Base-by-base conservation (phyloP, 2,113 vertebrate genomes). In the Mus spicilegus region DNA sequence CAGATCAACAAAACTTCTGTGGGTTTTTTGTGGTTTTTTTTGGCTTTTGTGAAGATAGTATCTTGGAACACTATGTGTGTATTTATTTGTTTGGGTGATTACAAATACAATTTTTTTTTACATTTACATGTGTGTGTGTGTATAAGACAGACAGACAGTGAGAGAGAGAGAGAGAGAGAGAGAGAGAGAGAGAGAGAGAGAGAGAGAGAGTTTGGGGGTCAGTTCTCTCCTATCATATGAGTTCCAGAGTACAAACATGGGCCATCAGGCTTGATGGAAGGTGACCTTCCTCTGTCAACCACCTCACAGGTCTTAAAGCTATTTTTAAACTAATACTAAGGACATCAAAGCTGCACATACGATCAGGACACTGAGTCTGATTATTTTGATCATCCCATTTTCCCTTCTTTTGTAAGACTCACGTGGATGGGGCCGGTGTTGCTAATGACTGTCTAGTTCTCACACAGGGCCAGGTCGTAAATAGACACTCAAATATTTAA, bases 401-500 rank as follows among this genome's bases (percentile, higher is more conserved):
- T 49, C 42, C 56, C 54, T n/a, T 94, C n/a, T 84, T 84, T 42
- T 24, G 6, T 65, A 58, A 82, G 69, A 61, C 56, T 42, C 24
- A 10, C 3, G 33, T 67, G 63, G n/a, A 54, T 51, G 65, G 20
- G 63, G 8, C 82, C 87, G 73, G 5, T 85, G 77, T 88, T 67
- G 9, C 16, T 54, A 16, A 46, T 33, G 33, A 19, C 3, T 49
- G 26, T 14, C 22, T 7, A 36, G 46, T 65, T 33, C 39, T 80
- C 39, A 61, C 24, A 24, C 13, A 67, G n/a, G 13, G 22, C 26
- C 26, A 30, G 8, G 28, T 69, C 19, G 10, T 14, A 63, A 95
- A 90, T 39, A 97, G 26, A 12, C n/a, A 4, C 26, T 82, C 10
- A 65, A 54, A 42, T 94, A 78, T 67, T n/a, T 90, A 61, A 73